Evolutionary conservation across 2,888 invertebrate species (phyloP).

Genomic region (Euphydryas editha): DNA sequence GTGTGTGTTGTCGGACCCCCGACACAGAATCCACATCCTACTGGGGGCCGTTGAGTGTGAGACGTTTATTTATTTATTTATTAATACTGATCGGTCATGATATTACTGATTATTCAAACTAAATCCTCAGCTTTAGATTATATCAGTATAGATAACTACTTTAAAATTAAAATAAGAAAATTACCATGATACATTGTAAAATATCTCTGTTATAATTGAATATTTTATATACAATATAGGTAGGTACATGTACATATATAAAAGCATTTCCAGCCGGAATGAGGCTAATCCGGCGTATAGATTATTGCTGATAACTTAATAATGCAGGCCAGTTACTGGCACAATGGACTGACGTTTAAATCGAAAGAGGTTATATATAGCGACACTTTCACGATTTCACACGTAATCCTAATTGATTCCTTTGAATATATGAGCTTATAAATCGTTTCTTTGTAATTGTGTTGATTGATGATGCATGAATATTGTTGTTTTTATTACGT

Average conservation of each 20-base stretch:
- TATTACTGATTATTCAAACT: no score
- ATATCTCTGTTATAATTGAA: not conserved
- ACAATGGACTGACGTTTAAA: conserved; percentile 29
- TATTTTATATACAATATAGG: not conserved
- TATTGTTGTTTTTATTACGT: no score
- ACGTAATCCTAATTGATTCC: conserved; percentile 23
- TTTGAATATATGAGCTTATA: no score
- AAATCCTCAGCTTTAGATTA: no score
- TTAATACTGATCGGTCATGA: no score
- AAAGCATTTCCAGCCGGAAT: conserved; percentile 25
- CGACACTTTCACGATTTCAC: conserved; percentile 26
- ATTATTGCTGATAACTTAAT: conserved; percentile 35
- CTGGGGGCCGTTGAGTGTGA: no score
- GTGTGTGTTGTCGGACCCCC: no score
- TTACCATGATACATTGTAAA: not conserved
- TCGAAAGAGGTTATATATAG: conserved; percentile 20
- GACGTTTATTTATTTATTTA: no score
- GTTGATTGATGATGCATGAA: no score
- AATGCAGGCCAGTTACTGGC: conserved; percentile 18
- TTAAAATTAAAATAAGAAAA: not conserved
- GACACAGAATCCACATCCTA: no score
- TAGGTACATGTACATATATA: no score
- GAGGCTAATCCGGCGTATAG: conserved; percentile 26
- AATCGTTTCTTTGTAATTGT: no score
- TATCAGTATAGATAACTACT: not conserved